Percentiles rank a stretch among this genome's conserved stretches.
These are phyloP conservation scores for Patiria pectinifera DNA, from an alignment of 53 echinoderm and acorn worm species.

Conservation along the genomic window DNA sequence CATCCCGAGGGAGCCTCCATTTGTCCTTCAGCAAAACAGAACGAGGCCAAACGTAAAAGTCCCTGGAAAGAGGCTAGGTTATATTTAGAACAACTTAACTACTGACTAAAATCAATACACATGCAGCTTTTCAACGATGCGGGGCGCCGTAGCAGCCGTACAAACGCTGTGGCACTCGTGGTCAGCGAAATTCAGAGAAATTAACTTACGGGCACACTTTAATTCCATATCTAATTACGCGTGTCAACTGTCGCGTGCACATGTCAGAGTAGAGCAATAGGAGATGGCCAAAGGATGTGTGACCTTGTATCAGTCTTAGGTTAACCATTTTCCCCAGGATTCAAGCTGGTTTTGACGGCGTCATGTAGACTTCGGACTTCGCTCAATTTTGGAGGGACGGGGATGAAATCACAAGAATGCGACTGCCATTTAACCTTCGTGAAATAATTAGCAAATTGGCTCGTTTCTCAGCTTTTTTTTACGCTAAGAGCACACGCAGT, in stretches of 20 bases:
- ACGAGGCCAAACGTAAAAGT: no score
- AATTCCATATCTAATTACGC: not conserved
- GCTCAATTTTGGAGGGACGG: no score
- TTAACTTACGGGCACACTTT: not conserved
- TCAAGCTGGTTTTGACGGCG: not conserved
- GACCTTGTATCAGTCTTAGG: not conserved
- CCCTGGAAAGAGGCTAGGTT: no score
- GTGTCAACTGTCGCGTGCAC: constrained; percentile 13
- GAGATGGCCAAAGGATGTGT: not conserved
- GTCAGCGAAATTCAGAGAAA: not conserved
- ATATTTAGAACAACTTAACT: no score
- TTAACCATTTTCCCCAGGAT: not conserved
- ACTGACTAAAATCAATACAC: not conserved
- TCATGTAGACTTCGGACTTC: not conserved
- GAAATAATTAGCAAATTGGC: not conserved
- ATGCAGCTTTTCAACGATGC: not conserved
- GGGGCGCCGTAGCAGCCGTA: not conserved
- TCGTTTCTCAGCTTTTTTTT: not conserved
- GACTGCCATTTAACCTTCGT: not conserved
- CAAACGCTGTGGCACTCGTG: not conserved
- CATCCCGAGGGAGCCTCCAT: no score
- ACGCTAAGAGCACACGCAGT: not conserved
- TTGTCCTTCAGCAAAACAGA: no score
- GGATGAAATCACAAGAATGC: not conserved
- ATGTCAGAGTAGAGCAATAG: not conserved